Conservation (phyloP, 2,113 vertebrate species). For the Lipophrys pholis region DNA sequence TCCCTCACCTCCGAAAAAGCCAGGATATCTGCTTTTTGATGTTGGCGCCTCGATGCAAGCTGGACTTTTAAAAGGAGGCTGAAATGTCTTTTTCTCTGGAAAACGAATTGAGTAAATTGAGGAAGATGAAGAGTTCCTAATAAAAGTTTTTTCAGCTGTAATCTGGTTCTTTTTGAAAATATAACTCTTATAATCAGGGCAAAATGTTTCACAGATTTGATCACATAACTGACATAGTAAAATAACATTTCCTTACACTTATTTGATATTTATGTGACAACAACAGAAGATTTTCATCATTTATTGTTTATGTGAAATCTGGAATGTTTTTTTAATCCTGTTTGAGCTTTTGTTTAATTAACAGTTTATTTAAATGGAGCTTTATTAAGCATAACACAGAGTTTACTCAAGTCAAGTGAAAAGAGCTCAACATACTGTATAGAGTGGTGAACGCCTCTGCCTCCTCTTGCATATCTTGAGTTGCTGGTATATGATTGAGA, state of each 20-base stretch:
- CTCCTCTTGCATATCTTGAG: slow-evolving; percentile 87
- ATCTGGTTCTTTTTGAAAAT: background rate
- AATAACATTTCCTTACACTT: background rate
- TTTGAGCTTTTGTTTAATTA: slow-evolving; percentile 16
- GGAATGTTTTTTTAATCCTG: slow-evolving; percentile 29
- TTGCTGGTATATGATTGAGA: slow-evolving; percentile 87
- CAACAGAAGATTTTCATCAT: slow-evolving; percentile 6
- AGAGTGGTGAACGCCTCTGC: slow-evolving; percentile 71
- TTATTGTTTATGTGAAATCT: slow-evolving; percentile 16
- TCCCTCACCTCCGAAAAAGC: slow-evolving; percentile 55
- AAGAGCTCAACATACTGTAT: slow-evolving; percentile 81
- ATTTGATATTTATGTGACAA: slow-evolving; percentile 9
- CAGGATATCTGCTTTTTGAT: slow-evolving; percentile 47
- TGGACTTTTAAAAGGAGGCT: slow-evolving; percentile 72
- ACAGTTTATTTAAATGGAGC: slow-evolving; percentile 39
- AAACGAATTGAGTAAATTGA: slow-evolving; percentile 67
- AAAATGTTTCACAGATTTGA: background rate
- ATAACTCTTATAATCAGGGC: background rate
- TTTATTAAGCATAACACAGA: slow-evolving; percentile 34
- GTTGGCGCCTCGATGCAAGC: slow-evolving; percentile 49
- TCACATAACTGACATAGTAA: background rate
- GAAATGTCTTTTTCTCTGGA: slow-evolving; percentile 74
- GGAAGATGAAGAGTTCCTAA: slow-evolving; percentile 13
- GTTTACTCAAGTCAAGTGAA: slow-evolving; percentile 56
- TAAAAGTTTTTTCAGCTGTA: slow-evolving; percentile 1